Evolutionary conservation across 2,797 vertebrate species (phyloP), one percentile per base, ranked within the genome.

Genomic region (Pelobates cultripes): DNA sequence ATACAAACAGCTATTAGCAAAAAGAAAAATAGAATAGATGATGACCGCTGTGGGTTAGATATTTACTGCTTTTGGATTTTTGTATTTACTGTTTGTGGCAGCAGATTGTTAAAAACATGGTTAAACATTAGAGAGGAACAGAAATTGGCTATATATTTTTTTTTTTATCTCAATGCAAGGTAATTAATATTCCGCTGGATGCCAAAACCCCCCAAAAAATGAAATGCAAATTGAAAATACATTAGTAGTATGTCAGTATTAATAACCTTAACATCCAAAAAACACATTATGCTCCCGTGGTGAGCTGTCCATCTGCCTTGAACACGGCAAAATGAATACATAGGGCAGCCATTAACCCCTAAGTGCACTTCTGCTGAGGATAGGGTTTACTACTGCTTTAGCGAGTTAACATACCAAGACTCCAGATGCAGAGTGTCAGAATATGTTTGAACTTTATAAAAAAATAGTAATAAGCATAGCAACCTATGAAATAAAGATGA

Each of bases 161-260:
- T 77, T 72, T 66, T 73, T 47, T 47, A 5, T 51, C 47, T 73
- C 80, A 69, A 17, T 53, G 15, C 47, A 42, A 57, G 42, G 63
- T 51, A 44, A 82, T 82, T 73, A 82, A 64, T 40, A 79, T 83
- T 78, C 71, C 78, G 71, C 71, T 51, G 71, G 64, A 79, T 6
- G 76, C 76, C 76, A 75, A 64, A 70, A 51, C 5, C 10, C 47
- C 70, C n/a, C 55, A 60, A 70, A 78, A 83, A 79, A 74, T 79
- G 64, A 75, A 83, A 83, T 78, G 75, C 81, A 75, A 83, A 83
- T 83, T 83, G 71, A 74, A 83, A 74, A 78, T 71, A 75, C 81
- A 78, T 83, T 83, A 83, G 81, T 78, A 75, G 66, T 83, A 83
- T 83, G 81, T 79, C 81, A 78, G 81, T 83, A 83, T 79, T 83